These are phyloP conservation scores for Oreochromis mossambicus DNA, from an alignment of 2,797 vertebrate species.

Conservation along the genomic window DNA sequence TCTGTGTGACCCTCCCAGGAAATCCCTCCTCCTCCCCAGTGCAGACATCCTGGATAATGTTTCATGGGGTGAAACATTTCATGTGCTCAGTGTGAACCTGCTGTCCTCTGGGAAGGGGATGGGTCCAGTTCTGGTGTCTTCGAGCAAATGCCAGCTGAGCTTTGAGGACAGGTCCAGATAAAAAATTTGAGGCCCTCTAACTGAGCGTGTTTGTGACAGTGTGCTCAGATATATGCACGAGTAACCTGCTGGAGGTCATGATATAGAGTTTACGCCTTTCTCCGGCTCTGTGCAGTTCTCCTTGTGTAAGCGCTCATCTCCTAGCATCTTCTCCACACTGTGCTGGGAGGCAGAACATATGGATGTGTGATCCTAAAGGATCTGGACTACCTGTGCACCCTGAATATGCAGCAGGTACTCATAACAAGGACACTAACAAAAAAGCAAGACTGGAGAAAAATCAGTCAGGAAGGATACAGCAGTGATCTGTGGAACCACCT, in stretches of 20 bases:
- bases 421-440: neutral
- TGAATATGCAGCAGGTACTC: neutral
- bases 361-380: neutral
- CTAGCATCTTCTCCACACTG: neutral
- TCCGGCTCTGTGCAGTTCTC: fast-evolving
- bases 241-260: neutral
- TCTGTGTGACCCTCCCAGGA: neutral
- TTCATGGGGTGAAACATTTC: neutral
- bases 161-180: neutral
- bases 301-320: neutral
- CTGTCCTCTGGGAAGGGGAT: neutral
- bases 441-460: neutral
- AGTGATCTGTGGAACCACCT: neutral
- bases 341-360: neutral
- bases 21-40: neutral
- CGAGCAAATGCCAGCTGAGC: neutral
- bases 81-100: neutral
- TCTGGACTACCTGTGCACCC: neutral
- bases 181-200: neutral
- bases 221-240: neutral
- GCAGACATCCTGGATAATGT: neutral
- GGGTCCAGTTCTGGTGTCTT: neutral
- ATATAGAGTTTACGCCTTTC: neutral
- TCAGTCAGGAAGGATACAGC: neutral
- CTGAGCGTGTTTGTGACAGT: neutral